A percentile compares a stretch with the other conserved stretches of the same genome.
Conservation (phyloP, 2,888 invertebrate species). For the Abrostola tripartita region DNA sequence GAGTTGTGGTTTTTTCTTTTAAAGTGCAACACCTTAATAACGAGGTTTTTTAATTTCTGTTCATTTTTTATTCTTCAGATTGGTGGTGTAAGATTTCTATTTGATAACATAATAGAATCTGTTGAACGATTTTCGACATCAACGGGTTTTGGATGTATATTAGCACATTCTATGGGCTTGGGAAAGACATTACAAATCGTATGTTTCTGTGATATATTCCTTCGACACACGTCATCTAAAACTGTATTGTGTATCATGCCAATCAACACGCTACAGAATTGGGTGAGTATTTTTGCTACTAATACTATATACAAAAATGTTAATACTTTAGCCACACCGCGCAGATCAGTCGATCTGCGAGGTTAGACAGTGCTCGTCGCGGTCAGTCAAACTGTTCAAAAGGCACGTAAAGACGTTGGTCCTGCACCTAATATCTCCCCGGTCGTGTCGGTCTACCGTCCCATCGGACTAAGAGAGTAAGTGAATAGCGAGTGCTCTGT, state of each 20-base stretch:
- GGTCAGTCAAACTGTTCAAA: no score
- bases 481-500: no score
- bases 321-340: neutral
- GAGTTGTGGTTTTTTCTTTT: neutral
- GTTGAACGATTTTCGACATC: conserved; percentile 95
- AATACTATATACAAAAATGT: conserved; percentile 9
- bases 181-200: conserved; percentile 99
- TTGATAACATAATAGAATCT: conserved; percentile 99
- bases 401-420: no score
- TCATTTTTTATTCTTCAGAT: conserved; percentile 87
- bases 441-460: no score
- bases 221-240: conserved; percentile 95
- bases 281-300: conserved; percentile 88
- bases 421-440: no score
- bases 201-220: conserved; percentile 98
- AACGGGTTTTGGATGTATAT: conserved; percentile 98
- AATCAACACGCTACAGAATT: conserved; percentile 99
- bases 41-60: no score
- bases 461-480: no score
- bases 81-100: conserved; percentile 98
- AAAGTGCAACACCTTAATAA: no score
- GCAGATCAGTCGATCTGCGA: no score
- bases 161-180: conserved; percentile 99
- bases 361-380: no score
- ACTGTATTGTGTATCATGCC: conserved; percentile 99